These are phyloP conservation scores for Hylia prasina DNA, from an alignment of 2,113 vertebrate genomes.

Conservation along the genomic window DNA sequence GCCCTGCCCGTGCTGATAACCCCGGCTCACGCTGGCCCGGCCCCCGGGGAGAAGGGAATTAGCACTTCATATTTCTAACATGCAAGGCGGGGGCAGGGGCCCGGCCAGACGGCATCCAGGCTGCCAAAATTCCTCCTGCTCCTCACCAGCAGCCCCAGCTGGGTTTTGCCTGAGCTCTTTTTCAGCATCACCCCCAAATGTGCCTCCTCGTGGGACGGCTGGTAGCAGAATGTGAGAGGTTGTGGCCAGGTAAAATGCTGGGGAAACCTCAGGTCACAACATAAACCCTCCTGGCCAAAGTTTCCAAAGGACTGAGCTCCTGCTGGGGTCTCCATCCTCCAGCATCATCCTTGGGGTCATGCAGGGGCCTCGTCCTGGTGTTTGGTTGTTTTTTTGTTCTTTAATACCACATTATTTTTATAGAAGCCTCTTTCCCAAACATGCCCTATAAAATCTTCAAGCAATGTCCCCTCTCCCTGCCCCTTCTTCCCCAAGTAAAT, in stretches of 20 bases:
- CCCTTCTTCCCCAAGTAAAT: conserved; percentile 6
- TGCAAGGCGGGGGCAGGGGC: neutral
- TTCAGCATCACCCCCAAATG: neutral
- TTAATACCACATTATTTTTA: neutral
- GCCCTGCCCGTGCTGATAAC: neutral
- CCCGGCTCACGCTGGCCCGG: neutral
- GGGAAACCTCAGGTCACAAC: neutral
- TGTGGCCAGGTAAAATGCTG: neutral
- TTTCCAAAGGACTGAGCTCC: neutral
- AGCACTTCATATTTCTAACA: conserved; percentile 51
- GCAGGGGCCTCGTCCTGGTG: neutral
- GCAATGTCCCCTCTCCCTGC: neutral
- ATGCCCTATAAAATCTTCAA: neutral
- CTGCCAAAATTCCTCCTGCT: neutral
- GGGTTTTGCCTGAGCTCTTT: neutral
- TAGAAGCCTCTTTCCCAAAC: neutral
- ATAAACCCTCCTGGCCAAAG: neutral
- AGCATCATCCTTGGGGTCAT: rapidly evolving
- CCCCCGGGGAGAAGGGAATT: conserved; percentile 10
- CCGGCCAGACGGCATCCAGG: neutral
- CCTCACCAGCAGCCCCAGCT: neutral
- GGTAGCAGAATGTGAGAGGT: too few species aligned
- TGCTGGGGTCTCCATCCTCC: neutral
- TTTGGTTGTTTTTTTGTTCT: neutral
- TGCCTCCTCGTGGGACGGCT: neutral